A percentile compares a stretch with the other conserved stretches of the same genome.
Evolutionary conservation across 2,888 invertebrate genomes (phyloP).

Genomic region (Stomorhina lunata): DNA sequence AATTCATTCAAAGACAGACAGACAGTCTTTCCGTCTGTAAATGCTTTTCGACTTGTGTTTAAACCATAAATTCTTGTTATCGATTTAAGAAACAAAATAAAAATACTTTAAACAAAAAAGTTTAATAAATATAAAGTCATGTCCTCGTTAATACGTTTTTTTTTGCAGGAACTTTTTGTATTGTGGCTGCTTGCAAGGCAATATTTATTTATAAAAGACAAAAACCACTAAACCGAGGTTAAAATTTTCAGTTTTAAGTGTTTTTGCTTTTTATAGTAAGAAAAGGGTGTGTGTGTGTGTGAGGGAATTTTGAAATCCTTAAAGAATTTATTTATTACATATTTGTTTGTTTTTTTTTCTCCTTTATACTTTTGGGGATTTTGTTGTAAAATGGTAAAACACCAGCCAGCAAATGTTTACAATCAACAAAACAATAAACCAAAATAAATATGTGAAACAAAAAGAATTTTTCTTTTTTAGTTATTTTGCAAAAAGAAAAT

Average conservation of each 20-base stretch:
- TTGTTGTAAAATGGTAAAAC: constrained; percentile 5
- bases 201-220: constrained; percentile 15
- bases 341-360: constrained; percentile 15
- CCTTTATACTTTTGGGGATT: constrained; percentile 5
- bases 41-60: neutral
- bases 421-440: constrained; percentile 27
- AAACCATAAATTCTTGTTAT: constrained; percentile 55
- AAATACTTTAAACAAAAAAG: constrained; percentile 13
- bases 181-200: neutral
- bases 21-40: neutral
- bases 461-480: neutral
- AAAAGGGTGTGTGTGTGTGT: neutral
- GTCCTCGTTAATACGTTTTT: constrained; percentile 46
- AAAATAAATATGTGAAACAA: neutral
- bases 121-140: constrained; percentile 50
- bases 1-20: neutral
- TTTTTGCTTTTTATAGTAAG: neutral
- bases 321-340: constrained; percentile 45
- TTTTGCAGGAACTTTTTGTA: neutral
- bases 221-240: constrained; percentile 23
- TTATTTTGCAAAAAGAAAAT: constrained; percentile 13
- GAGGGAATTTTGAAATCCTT: constrained; percentile 13
- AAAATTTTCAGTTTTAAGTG: constrained; percentile 6
- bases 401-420: constrained; percentile 27
- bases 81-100: constrained; percentile 56